Evolutionary conservation across 37 sponge, comb jelly and placozoan genomes (phyloP), one percentile per base, ranked within the genome.

Genomic region (Tethya wilhelma): DNA sequence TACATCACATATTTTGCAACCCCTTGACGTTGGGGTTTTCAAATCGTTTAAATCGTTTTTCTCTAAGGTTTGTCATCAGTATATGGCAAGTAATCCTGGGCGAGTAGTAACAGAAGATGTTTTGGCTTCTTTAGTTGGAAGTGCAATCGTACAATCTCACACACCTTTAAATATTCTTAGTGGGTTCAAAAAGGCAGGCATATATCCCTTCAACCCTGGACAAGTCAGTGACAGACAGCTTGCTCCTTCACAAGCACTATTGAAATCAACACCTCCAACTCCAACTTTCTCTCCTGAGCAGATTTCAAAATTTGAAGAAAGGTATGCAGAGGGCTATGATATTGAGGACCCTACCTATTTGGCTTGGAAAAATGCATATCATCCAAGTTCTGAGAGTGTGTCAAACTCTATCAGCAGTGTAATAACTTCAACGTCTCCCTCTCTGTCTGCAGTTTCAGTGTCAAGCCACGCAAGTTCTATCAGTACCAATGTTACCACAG

Each of bases 1-100:
- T 57, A 78, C 79, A 11, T 60, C 79, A 0, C 86, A 85, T 69
- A 65, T 77, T 32, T 63, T 85, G 7, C 86, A 85, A 46, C 79
- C 79, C 34, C 40, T 85, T 2, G 86, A 77, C 78, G 86, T 85
- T 1, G 73, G 79, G 5, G 73, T 77, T 29, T 78, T 85, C 56
- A 85, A 77, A 65, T 78, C 86, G 1, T 70, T 83, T 44, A 74
- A 73, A 38, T 4, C 72, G 0, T 7, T 43, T 33, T 83, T 74
- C 38, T 37, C 37, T 67, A 83, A 74, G 26, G 84, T 67, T 8
- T 77, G 78, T 44, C 1, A 36, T 11, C 55, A 77, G 26, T 85
- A 71, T 33, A 33, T 77, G 28, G 38, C 2, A 0, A 39, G 34
- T 6, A 12, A 69, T 40, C 60, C 81, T 22, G 81, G 71, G 2